Base-by-base conservation (phyloP, 2,888 invertebrate genomes). In the Tetragonisca angustula region DNA sequence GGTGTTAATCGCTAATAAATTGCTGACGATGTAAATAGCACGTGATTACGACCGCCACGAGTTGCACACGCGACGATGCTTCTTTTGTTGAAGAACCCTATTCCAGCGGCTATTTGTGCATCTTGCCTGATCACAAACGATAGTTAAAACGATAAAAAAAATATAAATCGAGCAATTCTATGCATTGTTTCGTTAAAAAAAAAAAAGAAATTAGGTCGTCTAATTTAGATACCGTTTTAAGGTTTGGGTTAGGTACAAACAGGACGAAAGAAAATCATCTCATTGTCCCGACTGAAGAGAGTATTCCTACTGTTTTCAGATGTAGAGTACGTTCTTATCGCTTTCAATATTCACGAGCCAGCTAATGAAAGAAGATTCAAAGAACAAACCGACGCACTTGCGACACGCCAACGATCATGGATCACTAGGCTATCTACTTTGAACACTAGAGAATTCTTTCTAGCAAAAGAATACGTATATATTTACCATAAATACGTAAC, bases 1-100 rank as follows among this genome's bases (percentile, higher is more conserved):
- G 56, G 54, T 62, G 61, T 56, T 73, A 68, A 81, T 68, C 67
- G 32, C n/a, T 17, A 13, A 61, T 56, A 81, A 68, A 81, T 81
- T 69, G 43, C 24, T 43, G 54, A 62, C 49, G 68, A 73, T 73
- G 49, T 69, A 69, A 73, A 36, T 61, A 81, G 61, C 72, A 49
- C 61, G 61, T 81, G 69, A 81, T 81, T 81, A 50, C 54, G 24
- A 19, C 19, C 17, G 79, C 27, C 19, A 36, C 56, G 56, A 21
- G 36, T 21, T 43, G 24, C 17, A 4, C 19, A 11, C 1, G n/a
- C 32, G 27, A 27, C 19, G 19, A n/a, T 36, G 64, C 27, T 72
- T n/a, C 59, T 27, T 72, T 43, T 43, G 9, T 24, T 0, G 27
- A 11, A 27, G n/a, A 65, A 13, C 2, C 24, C 11, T 43, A 13